A percentile compares a stretch with the other conserved stretches of the same genome.
These are phyloP conservation scores for Odontomachus brunneus DNA, from an alignment of 1,140 invertebrate genomes.

Conservation along the genomic window DNA sequence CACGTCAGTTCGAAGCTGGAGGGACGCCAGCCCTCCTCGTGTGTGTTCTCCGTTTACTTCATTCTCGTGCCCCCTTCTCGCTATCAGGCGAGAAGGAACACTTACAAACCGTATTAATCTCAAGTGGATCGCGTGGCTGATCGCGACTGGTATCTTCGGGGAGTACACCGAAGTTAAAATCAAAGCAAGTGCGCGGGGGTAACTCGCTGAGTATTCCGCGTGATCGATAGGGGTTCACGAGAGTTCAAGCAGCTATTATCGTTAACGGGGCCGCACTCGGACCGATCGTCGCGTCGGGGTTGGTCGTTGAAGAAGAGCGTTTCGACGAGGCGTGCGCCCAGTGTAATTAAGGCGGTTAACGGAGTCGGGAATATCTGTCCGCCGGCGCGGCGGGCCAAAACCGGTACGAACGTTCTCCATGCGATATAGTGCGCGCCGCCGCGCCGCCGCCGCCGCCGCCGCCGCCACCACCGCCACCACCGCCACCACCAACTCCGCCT, in stretches of 20 bases:
- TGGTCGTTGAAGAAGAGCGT: not conserved
- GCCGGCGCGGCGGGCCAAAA: slow-evolving; percentile 68
- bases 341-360: slow-evolving; percentile 76
- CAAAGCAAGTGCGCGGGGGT: too few species aligned
- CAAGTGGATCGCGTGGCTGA: too few species aligned
- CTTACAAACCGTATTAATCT: too few species aligned
- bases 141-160: too few species aligned
- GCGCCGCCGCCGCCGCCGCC: slow-evolving; percentile 21
- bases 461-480: not conserved
- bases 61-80: slow-evolving; percentile 20
- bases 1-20: slow-evolving; percentile 80
- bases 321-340: slow-evolving; percentile 52
- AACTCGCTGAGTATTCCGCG: not conserved
- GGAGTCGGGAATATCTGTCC: slow-evolving; percentile 77
- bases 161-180: too few species aligned
- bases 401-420: slow-evolving; percentile 74
- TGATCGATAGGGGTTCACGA: not conserved
- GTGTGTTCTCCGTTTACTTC: slow-evolving; percentile 46
- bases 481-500: slow-evolving; percentile 21
- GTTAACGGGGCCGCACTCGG: not conserved
- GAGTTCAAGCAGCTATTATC: not conserved
- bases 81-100: not conserved
- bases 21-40: slow-evolving; percentile 77
- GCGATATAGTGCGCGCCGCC: slow-evolving; percentile 66
- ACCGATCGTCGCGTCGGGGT: slow-evolving; percentile 19